Evolutionary conservation across 2,888 invertebrate species (phyloP), one percentile per base, ranked within the genome.

Genomic region (Orthosia gothica): DNA sequence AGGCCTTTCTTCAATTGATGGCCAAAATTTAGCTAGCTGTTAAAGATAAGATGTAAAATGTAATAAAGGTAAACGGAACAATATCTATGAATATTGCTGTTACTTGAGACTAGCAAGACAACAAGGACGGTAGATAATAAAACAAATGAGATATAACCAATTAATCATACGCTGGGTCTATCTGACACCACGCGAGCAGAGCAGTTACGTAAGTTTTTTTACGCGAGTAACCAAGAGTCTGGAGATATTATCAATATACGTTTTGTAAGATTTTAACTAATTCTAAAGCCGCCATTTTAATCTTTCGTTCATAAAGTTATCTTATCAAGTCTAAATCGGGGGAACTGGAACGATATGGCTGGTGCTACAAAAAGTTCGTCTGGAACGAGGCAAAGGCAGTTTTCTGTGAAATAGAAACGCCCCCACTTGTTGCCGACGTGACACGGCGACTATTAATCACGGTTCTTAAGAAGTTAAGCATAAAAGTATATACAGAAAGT

Each of bases 401-500:
- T 72, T 74, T 73, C 70, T 68, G 58, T 77, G 76, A 85, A 79
- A 81, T 74, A 61, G 72, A 73, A 69, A 66, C 71, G 50, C 67
- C 20, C 52, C 55, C 61, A 87, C 85, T 85, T 86, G 87, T 85
- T 87, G 86, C 85, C 49, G 64, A 49, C 54, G 47, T 62, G 74
- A 72, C 74, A 65, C 54, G 11, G 62, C 23, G 23, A 62, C 65
- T 16, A 82, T 87, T 80, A 80, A 86, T 86, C 87, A 83, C 62
- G 15, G 0, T 26, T 63, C 50, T 65, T 68, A 68, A 61, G 40
- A 49, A 52, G 32, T 49, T 32, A 32, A 18, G 26, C 52, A 47
- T 15, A 45, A 68, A 20, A 57, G 50, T n/a, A n/a, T 57, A 32
- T 5, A 58, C 62, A 75, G n/a, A 65, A 49, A 20, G 3, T 55